Evolutionary conservation across 1,140 invertebrate genomes (phyloP), one percentile per base, ranked within the genome.

Genomic region (Aporrectodea caliginosa): DNA sequence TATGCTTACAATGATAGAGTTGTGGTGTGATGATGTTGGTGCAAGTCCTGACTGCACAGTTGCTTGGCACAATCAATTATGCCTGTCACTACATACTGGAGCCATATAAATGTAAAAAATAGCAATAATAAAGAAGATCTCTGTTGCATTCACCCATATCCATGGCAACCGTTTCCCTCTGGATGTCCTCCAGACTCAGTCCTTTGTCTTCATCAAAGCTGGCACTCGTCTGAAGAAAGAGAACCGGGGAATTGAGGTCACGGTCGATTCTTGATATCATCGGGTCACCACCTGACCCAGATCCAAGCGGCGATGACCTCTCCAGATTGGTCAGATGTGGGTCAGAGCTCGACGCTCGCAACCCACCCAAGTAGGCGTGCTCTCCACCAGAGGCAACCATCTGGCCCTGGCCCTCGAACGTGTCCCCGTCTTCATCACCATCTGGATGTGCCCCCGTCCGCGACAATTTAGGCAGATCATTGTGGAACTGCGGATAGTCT

Each of bases 331-430:
- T 70, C 32, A 43, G 81, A 30, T 85, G 83, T 0, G 87, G 86
- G 73, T 88, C 87, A 70, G 87, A 87, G 76, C 83, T 85, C 14
- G 84, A 81, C 79, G 83, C 82, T 71, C 85, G 78, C 35, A 84
- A 43, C 69, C 30, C 71, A 35, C 1, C 70, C 29, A 72, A 73
- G 33, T 34, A 73, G 33, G 79, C 78, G 72, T 78, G 22, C 69
- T 78, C 73, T 79, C 72, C 78, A 35, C 81, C 68, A 34, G 84
- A 29, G 34, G 35, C 35, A 2, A 33, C 75, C n/a, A 27, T n/a
- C 12, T 35, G 22, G 12, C 16, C 12, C 73, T 27, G 73, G 73
- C 6, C 30, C 27, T 27, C 31, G 2, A 27, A 2, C 2, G 22
- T 22, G 35, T 77, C 75, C 2, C 43, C 33, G 35, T 68, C 75